These are phyloP conservation scores for Berghia stephanieae DNA, from an alignment of 1,140 invertebrate species.

Conservation along the genomic window DNA sequence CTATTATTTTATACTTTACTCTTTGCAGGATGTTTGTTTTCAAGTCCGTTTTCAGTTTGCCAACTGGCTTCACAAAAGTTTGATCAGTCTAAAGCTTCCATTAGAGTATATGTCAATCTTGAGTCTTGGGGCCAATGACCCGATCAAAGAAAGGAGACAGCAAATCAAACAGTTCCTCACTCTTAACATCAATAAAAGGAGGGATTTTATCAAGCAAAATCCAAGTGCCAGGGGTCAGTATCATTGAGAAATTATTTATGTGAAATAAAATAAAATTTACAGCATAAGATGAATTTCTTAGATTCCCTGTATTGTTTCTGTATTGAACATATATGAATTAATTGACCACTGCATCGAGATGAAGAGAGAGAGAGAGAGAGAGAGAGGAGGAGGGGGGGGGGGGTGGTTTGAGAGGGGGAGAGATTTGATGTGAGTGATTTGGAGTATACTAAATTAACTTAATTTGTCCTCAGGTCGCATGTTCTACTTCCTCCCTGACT, in stretches of 20 bases:
- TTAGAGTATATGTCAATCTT: slow-evolving; percentile 98
- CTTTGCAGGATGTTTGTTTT: slow-evolving; percentile 81
- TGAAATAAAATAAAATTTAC: too few species aligned
- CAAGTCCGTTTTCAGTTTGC: slow-evolving; percentile 92
- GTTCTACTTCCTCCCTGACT: slow-evolving; percentile 78
- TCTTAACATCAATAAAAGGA: slow-evolving; percentile 85
- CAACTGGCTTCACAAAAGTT: slow-evolving; percentile 90
- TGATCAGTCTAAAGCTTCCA: slow-evolving; percentile 76
- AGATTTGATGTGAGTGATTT: too few species aligned
- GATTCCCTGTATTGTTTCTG: background rate
- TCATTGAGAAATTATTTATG: background rate
- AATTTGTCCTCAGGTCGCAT: slow-evolving; percentile 52
- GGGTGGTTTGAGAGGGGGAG: too few species aligned
- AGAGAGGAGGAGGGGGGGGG: too few species aligned
- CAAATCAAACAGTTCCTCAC: slow-evolving; percentile 81
- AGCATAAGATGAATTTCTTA: too few species aligned
- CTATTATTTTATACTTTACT: slow-evolving; percentile 10
- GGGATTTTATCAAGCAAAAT: slow-evolving; percentile 85
- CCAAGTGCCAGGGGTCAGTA: slow-evolving; percentile 38
- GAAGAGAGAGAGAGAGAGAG: background rate
- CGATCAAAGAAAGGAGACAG: slow-evolving; percentile 78
- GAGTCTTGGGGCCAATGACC: slow-evolving; percentile 84
- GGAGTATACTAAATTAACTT: too few species aligned
- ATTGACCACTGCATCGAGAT: background rate
- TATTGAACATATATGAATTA: background rate